Base-by-base conservation (phyloP, 2,797 vertebrate species). In the Sorex maritimensis region DNA sequence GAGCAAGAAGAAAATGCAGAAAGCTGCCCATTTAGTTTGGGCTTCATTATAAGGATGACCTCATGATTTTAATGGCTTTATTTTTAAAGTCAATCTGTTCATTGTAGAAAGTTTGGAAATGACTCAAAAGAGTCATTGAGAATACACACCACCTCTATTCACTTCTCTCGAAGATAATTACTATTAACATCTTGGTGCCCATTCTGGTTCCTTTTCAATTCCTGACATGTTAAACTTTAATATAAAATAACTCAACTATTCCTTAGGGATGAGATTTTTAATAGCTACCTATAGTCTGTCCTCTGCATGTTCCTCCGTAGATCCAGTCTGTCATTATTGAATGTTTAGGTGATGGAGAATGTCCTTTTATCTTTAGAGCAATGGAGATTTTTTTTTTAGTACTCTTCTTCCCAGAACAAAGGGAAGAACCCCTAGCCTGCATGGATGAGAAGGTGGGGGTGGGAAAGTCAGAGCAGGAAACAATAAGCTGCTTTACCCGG, bases 81-180 rank as follows among this genome's bases (percentile, higher is more conserved):
- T 79, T 82, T 34, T 80, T 86, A 63, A 90, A 80, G 28, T 44
- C 74, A 68, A 71, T 93, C 55, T 88, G n/a, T 87, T 89, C 38
- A 26, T 89, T 92, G 34, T 73, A 90, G 84, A 88, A 92, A 93
- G 61, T 80, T 90, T 93, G 49, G 61, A 73, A 94, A 92, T 58
- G 23, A 63, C 67, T 67, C 6, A 63, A 72, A 94, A 52, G 68
- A 81, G 13, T 81, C 21, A 91, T 91, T 52, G 74, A 81, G 28
- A 81, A 78, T 83, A 79, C 87, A 65, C 89, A 88, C 30, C 11
- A 85, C 13, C 26, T 80, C 17, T 6, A 80, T 11, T 88, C 58
- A 52, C 71, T 28, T 88, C 74, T 88, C 74, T 49, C 46, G n/a
- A 38, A 91, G 79, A 81, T 89, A 58, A 79, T 93, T 71, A 30